Evolutionary conservation across 2,113 vertebrate genomes (phyloP).

Genomic region (Pedionomus torquatus): DNA sequence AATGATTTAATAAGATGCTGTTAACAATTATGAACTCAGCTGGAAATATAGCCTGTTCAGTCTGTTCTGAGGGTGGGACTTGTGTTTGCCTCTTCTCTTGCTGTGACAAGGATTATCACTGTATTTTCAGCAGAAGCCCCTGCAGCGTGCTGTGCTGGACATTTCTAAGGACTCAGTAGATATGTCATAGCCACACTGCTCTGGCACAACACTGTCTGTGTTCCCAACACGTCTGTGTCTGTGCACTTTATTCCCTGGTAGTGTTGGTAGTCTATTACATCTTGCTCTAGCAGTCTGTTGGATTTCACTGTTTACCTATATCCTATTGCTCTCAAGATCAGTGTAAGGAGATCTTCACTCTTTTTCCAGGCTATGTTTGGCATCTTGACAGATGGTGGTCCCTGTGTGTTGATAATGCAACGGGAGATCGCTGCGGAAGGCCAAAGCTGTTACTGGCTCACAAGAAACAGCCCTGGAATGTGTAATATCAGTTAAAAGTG

Average conservation of each 20-base stretch:
- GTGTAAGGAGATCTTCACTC: background rate
- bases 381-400: background rate
- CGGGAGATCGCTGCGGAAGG: background rate
- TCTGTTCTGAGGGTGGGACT: background rate
- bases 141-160: background rate
- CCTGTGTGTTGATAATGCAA: background rate
- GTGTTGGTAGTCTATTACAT: background rate
- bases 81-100: background rate
- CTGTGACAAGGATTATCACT: background rate
- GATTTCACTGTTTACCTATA: background rate
- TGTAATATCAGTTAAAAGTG: slow-evolving; percentile 22
- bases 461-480: background rate
- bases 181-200: background rate
- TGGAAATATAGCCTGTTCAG: background rate
- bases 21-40: background rate
- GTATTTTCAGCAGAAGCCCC: background rate
- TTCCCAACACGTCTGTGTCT: background rate
- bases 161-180: background rate
- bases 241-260: background rate
- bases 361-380: background rate
- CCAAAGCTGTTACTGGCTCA: background rate
- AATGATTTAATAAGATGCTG: background rate
- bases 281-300: background rate
- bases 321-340: background rate
- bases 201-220: background rate